Evolutionary conservation across 2,888 invertebrate genomes (phyloP), one percentile per base, ranked within the genome.

Genomic region (Gryllus longicercus): DNA sequence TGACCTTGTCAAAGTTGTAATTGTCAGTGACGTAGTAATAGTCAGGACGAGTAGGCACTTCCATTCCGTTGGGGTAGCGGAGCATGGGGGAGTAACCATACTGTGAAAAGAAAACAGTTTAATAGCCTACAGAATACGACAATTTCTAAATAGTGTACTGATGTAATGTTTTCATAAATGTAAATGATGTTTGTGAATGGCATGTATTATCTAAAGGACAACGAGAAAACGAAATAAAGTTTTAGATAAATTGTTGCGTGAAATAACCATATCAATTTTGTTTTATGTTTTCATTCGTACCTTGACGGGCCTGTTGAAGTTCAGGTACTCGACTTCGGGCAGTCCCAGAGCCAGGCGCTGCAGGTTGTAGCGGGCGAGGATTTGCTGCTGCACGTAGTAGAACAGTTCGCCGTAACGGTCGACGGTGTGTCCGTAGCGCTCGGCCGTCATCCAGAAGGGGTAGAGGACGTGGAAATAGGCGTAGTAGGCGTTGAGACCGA

Each of bases 291-390:
- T 8, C 8, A 38, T 38, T 38, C 5, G 5, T 50, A 51, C 78
- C 63, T 83, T 50, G 25, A 81, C 38, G 12, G 80, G 78, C 18
- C 86, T 85, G 82, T 89, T 87, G 84, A 89, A 89, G 51, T 90
- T 88, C 81, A 92, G 88, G 11, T 89, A 88, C 51, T 90, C 88
- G 82, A 94, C 91, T 82, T 92, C 91, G n/a, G 91, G 91, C 79
- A 92, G 88, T 82, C 91, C 92, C 85, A 93, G 91, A 16, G 93
- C 91, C 80, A 94, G 87, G 86, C 94, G 92, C 86, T 94, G 94
- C 88, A 94, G 89, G 85, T 94, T 90, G 88, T 92, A 94, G 84
- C 93, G 92, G 81, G 92, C 91, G 84, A 92, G 85, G 18, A 93
- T 84, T 86, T 93, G 92, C 84, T 93, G 91, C 85, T 93, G 91